Evolutionary conservation across 37 sponge, comb jelly and placozoan species (phyloP), one percentile per base, ranked within the genome.

Genomic region (Petrosia ficiformis): DNA sequence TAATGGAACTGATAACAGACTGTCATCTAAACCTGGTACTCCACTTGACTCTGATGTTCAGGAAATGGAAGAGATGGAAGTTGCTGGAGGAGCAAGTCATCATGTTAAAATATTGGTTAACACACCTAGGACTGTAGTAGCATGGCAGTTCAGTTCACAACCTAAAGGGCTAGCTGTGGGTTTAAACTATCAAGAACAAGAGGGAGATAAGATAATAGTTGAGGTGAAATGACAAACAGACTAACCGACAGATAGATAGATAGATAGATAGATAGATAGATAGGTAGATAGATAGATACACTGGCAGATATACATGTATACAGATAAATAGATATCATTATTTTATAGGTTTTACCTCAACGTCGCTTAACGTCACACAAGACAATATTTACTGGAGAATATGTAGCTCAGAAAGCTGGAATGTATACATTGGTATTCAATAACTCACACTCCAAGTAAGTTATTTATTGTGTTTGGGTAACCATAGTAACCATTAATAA

Each of bases 361-460:
- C 61, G 81, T 61, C n/a, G 92, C 2, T 78, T 83, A 57, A 38
- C 66, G 28, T 91, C 92, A 0, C 92, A 91, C 77, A 91, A 91
- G 68, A 78, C 92, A 24, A 56, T 65, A 4, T 71, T 91, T 22
- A 82, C 71, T 25, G 87, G 92, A 25, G 81, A 91, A 26, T 81
- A 85, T 48, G 81, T 82, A 4, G 83, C 87, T 16, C 92, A 91
- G 79, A 91, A 78, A 32, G 52, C 65, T 8, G 92, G 92, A 6
- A 43, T 75, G 26, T 91, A 91, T 52, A 75, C 77, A 37, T 44
- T 91, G 35, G 64, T 32, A 37, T 91, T 91, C 75, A 87, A 86
- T 76, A 91, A 91, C 82, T 66, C 83, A 44, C 75, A 81, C 52
- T 90, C 91, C 54, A 91, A 91, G 92, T 91, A 63, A 79, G 86